Conservation (phyloP, 2,113 vertebrate genomes). For the Cyanoramphus novaezelandiae region DNA sequence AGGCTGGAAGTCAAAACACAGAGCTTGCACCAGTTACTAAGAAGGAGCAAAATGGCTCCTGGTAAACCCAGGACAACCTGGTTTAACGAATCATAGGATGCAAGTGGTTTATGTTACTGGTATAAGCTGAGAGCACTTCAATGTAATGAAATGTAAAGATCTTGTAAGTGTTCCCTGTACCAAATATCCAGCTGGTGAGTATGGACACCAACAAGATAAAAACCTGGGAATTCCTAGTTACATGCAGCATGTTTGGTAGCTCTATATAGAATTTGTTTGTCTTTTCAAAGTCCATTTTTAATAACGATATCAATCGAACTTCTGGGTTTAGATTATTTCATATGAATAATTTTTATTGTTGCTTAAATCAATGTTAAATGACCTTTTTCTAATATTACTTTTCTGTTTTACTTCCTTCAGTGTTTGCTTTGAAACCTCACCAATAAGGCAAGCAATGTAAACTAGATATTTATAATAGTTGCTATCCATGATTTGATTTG, state of each 20-base stretch:
- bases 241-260: not conserved
- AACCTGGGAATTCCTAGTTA: not conserved
- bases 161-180: not conserved
- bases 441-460: not conserved
- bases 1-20: too few species aligned
- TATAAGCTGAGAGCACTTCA: not conserved
- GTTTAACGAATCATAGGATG: not conserved
- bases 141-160: not conserved
- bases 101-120: not conserved
- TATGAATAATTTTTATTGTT: not conserved
- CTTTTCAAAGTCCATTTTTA: conserved; percentile 11
- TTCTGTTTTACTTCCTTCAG: not conserved
- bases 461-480: not conserved
- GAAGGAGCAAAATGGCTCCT: too few species aligned
- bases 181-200: not conserved
- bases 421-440: not conserved
- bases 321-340: not conserved
- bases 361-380: not conserved
- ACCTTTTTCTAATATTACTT: not conserved
- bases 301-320: not conserved
- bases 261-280: not conserved
- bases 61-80: too few species aligned
- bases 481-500: not conserved
- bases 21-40: too few species aligned
- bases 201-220: not conserved